phyloP scores from a whole-genome alignment of 1,140 invertebrate genomes.

The Apis dorsata region DNA sequence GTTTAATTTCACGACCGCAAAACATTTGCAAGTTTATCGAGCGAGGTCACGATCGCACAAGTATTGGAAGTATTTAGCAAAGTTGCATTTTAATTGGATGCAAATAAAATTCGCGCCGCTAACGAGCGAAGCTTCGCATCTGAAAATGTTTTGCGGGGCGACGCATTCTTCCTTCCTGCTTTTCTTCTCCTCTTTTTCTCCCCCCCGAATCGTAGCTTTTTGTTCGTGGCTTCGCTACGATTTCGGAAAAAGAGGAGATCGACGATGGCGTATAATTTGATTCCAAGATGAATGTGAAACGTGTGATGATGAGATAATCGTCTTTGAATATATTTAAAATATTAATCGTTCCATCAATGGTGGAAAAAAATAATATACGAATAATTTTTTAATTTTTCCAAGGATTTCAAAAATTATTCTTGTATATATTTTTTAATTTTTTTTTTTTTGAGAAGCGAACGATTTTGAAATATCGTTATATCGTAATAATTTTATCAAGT shows the following conservation, averaged over 20 bases:
- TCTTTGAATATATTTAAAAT: too few relatives aligned
- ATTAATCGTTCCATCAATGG: too few relatives aligned
- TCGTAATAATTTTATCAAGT: too few relatives aligned
- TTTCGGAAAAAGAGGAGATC: background rate
- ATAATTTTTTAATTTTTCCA: too few relatives aligned
- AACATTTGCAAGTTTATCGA: slow-evolving; percentile 30
- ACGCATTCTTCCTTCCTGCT: background rate
- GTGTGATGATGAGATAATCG: too few relatives aligned
- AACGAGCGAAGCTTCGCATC: slow-evolving; percentile 23
- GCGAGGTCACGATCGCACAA: background rate
- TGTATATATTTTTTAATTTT: too few relatives aligned
- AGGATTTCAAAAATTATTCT: too few relatives aligned
- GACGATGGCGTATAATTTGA: slow-evolving; percentile 5
- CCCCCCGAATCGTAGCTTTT: background rate
- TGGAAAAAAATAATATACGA: too few relatives aligned
- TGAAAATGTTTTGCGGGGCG: slow-evolving; percentile 19
- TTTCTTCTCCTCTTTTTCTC: background rate
- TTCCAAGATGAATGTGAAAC: background rate
- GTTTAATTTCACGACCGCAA: background rate
- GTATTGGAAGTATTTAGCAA: slow-evolving; percentile 39
- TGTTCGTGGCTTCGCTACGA: background rate
- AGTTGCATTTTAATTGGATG: slow-evolving; percentile 47
- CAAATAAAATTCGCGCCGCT: slow-evolving; percentile 33
- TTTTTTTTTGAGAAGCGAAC: too few relatives aligned
- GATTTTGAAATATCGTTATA: too few relatives aligned